Conservation (phyloP, 2,888 invertebrate species). For the Caenorhabditis sp. region DNA sequence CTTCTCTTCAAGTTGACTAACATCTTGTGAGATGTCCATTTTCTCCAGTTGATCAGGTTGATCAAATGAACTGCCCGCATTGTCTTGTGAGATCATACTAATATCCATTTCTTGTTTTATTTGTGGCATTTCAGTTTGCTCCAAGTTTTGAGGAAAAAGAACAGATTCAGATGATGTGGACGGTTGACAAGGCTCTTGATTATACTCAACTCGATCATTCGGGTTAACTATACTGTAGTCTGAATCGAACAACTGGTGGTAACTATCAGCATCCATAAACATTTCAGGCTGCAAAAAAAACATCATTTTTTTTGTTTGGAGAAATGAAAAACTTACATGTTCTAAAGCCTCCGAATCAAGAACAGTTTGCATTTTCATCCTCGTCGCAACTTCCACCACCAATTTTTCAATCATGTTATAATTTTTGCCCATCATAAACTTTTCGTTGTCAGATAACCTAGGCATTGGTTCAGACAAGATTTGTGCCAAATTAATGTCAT, state of each 20-base stretch:
- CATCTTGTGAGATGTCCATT: too few species aligned
- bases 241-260: neutral
- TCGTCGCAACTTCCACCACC: slow-evolving; percentile 3
- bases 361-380: neutral
- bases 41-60: too few species aligned
- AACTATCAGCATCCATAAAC: neutral
- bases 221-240: neutral
- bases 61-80: too few species aligned
- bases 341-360: slow-evolving; percentile 2
- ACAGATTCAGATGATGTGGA: neutral
- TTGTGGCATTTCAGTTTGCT: too few species aligned
- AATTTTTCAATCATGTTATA: slow-evolving; percentile 17
- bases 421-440: slow-evolving; percentile 14
- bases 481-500: neutral
- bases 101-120: too few species aligned
- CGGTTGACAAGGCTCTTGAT: neutral
- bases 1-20: too few species aligned
- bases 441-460: neutral
- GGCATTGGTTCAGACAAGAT: neutral
- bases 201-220: too few species aligned
- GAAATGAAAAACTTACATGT: neutral
- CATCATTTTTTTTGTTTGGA: neutral
- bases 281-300: neutral
- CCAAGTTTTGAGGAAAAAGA: too few species aligned
- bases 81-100: too few species aligned